Conservation (phyloP, 1,140 invertebrate genomes). For the Batillaria attramentaria region DNA sequence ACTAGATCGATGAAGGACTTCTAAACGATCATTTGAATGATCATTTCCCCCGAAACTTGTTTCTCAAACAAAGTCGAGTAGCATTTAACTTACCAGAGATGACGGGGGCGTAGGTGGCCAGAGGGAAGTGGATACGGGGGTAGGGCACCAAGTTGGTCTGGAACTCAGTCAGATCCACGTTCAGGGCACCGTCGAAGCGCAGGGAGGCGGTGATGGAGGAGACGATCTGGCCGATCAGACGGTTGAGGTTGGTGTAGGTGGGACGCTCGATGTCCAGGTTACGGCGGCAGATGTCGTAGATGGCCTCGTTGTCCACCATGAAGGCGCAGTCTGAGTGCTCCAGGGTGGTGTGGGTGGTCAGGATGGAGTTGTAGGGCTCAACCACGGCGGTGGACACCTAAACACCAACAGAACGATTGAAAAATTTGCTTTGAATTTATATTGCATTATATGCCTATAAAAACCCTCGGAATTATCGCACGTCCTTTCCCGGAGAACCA, state of each 20-base stretch:
- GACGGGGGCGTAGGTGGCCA: conserved; percentile 55
- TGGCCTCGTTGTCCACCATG: conserved; percentile 89
- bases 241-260: conserved; percentile 64
- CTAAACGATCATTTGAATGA: too few relatives aligned
- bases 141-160: conserved; percentile 77
- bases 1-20: too few relatives aligned
- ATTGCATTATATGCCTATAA: not conserved
- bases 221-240: conserved; percentile 70
- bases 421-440: conserved; percentile 17
- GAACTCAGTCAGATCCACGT: conserved; percentile 81
- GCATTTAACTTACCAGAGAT: too few relatives aligned
- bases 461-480: not conserved
- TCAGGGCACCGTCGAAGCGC: conserved; percentile 82
- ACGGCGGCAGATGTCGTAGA: conserved; percentile 90
- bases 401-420: conserved; percentile 36
- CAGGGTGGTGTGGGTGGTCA: conserved; percentile 71
- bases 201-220: conserved; percentile 76
- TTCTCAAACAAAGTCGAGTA: too few relatives aligned
- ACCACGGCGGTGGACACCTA: conserved; percentile 50
- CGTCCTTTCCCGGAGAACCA: not conserved
- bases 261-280: conserved; percentile 90
- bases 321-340: conserved; percentile 72
- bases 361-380: conserved; percentile 69
- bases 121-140: conserved; percentile 56
- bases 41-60: too few relatives aligned